Conservation (phyloP, 2,888 invertebrate species). For the Candidula unifasciata region DNA sequence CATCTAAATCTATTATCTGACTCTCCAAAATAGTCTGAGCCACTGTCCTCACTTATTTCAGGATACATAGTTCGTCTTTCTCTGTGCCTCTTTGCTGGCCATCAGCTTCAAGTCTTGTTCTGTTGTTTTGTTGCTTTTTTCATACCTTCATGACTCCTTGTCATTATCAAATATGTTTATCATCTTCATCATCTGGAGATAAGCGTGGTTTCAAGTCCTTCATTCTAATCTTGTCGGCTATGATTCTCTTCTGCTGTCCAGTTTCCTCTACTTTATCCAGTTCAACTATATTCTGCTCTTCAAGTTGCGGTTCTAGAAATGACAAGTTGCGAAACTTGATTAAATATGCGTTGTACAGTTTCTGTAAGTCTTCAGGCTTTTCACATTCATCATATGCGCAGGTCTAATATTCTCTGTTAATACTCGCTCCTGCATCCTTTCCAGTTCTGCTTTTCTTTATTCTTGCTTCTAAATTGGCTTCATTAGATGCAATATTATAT, state of each 20-base stretch:
- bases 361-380: conserved; percentile 88
- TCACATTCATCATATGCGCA: conserved; percentile 97
- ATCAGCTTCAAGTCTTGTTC: too few relatives aligned
- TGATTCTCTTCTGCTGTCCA: conserved; percentile 80
- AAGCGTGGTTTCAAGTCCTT: conserved; percentile 78
- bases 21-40: too few relatives aligned
- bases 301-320: conserved; percentile 90
- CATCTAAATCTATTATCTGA: too few relatives aligned
- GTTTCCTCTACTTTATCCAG: conserved; percentile 85
- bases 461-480: conserved; percentile 92
- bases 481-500: conserved; percentile 91
- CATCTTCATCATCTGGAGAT: conserved; percentile 59
- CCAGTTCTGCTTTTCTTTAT: conserved; percentile 94
- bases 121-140: too few relatives aligned
- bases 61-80: too few relatives aligned
- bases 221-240: conserved; percentile 81
- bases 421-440: conserved; percentile 93
- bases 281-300: conserved; percentile 87
- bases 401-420: conserved; percentile 96
- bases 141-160: too few relatives aligned
- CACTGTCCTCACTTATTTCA: too few relatives aligned
- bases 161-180: conserved; percentile 56
- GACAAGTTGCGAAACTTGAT: conserved; percentile 91
- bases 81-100: too few relatives aligned
- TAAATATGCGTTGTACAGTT: conserved; percentile 91